Conservation (phyloP, 2,113 vertebrate genomes). For the Danio rerio region DNA sequence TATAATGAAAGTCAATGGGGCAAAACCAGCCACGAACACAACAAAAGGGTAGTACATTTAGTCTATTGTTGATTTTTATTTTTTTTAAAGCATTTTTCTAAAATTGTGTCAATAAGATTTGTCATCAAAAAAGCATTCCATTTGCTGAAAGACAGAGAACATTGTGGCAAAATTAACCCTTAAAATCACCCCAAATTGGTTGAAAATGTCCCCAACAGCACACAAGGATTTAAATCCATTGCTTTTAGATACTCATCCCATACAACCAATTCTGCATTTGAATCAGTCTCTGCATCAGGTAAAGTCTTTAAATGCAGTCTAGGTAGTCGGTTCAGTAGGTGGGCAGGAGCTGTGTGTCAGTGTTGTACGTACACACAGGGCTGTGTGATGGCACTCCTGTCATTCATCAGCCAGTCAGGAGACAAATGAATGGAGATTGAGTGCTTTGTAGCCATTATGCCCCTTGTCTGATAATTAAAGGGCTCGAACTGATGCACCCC, state of each 20-base stretch:
- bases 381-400: conserved; percentile 5
- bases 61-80: too few species aligned
- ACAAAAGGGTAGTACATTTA: too few species aligned
- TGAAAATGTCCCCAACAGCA: not conserved
- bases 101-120: too few species aligned
- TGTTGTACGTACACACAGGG: conserved; percentile 38
- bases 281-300: not conserved
- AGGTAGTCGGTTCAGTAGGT: not conserved
- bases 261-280: not conserved
- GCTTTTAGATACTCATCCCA: not conserved
- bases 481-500: conserved; percentile 18
- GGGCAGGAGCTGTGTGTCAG: not conserved
- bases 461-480: conserved; percentile 45
- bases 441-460: conserved; percentile 14
- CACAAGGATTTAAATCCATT: not conserved
- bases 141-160: too few species aligned
- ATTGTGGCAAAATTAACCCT: too few species aligned
- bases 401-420: conserved; percentile 33
- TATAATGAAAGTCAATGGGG: too few species aligned
- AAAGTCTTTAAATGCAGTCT: not conserved
- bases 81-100: too few species aligned
- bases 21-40: too few species aligned
- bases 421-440: conserved; percentile 29
- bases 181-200: too few species aligned
- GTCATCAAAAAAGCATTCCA: too few species aligned